Evolutionary conservation across 37 sponge, comb jelly and placozoan genomes (phyloP).

Genomic region (Geodia barretti): DNA sequence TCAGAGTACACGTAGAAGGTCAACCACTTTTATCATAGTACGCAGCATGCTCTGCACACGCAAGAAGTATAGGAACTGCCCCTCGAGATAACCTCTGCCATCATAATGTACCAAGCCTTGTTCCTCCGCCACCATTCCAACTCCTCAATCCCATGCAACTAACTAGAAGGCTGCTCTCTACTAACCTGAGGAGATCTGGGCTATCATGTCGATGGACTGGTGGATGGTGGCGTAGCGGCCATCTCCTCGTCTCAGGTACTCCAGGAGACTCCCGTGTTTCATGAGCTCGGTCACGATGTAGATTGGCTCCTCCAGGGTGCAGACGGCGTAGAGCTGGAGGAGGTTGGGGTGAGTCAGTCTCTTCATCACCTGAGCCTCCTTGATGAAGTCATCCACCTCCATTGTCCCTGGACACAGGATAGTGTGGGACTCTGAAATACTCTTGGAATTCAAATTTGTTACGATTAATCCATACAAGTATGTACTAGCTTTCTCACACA

Average conservation of each 20-base stretch:
- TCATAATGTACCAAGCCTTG: too few species aligned
- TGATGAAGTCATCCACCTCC: conserved; percentile 82
- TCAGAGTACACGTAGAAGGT: too few species aligned
- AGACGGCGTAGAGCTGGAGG: conserved; percentile 89
- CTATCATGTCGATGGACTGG: conserved; percentile 88
- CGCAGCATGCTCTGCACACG: not conserved
- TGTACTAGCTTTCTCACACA: too few species aligned
- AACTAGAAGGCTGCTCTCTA: not conserved
- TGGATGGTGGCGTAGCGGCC: conserved; percentile 77
- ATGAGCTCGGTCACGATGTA: conserved; percentile 97
- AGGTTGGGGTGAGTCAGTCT: conserved; percentile 90
- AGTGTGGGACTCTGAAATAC: too few species aligned
- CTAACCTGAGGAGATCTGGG: conserved; percentile 95
- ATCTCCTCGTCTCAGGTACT: conserved; percentile 76
- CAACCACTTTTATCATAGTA: not conserved
- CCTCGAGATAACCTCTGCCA: not conserved
- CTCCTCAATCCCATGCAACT: not conserved
- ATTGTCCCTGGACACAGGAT: conserved; percentile 87
- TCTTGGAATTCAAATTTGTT: too few species aligned
- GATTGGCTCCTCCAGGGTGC: conserved; percentile 91
- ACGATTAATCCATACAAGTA: too few species aligned
- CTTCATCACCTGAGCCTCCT: conserved; percentile 94
- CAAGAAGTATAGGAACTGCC: not conserved
- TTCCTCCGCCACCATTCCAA: not conserved
- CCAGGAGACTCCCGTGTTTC: conserved; percentile 89